Evolutionary conservation across 2,113 vertebrate genomes (phyloP).

Genomic region (Clarias magur): DNA sequence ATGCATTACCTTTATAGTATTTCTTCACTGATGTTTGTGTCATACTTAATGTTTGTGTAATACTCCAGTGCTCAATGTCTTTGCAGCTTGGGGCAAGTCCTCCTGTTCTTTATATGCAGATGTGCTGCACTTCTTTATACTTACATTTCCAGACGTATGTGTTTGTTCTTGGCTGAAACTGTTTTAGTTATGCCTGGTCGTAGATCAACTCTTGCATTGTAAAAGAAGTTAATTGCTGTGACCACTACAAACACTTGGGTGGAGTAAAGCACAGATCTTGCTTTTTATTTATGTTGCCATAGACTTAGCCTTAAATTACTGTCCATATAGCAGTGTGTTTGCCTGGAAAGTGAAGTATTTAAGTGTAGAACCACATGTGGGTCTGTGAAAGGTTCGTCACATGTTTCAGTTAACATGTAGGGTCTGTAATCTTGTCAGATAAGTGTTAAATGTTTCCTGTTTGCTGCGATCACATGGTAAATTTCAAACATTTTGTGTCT

Average conservation of each 20-base stretch:
- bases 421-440: slow-evolving; percentile 16
- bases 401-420: neutral
- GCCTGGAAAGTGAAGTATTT: neutral
- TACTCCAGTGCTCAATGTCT: neutral
- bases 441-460: slow-evolving; percentile 1
- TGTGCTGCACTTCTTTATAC: neutral
- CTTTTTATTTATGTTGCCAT: slow-evolving; percentile 22
- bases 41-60: slow-evolving; percentile 4
- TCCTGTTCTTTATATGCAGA: neutral
- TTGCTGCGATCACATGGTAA: neutral
- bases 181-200: neutral
- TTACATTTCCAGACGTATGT: neutral
- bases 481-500: neutral
- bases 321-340: neutral
- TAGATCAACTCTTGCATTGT: slow-evolving; percentile 1
- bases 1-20: neutral
- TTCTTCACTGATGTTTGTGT: neutral
- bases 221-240: slow-evolving; percentile 6
- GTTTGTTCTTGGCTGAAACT: neutral
- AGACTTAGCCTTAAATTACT: slow-evolving; percentile 10
- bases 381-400: neutral
- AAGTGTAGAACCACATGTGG: neutral
- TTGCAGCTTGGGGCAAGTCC: neutral
- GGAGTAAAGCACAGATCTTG: slow-evolving; percentile 14
- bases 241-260: slow-evolving; percentile 26